A percentile compares a stretch with the other conserved stretches of the same genome.
These are phyloP conservation scores for Hippolais icterina DNA, from an alignment of 2,113 vertebrate species.

Conservation along the genomic window DNA sequence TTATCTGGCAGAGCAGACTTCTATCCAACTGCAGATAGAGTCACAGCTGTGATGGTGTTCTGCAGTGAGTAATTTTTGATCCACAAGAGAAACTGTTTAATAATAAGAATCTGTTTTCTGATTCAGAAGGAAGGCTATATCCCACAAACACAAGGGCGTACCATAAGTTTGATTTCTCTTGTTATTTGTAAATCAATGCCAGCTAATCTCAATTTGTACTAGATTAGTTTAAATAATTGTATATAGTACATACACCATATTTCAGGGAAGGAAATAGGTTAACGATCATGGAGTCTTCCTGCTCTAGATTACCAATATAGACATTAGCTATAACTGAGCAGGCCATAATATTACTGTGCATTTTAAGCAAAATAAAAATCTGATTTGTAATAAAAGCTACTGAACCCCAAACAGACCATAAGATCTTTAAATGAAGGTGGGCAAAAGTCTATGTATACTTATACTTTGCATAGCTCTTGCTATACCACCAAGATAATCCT, in stretches of 20 bases:
- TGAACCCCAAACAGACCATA: background rate
- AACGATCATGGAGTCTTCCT: background rate
- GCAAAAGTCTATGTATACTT: background rate
- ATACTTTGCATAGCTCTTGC: background rate
- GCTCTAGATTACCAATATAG: background rate
- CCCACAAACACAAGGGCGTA: background rate
- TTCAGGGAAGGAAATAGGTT: background rate
- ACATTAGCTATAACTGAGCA: background rate
- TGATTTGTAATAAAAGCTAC: background rate
- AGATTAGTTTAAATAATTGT: background rate
- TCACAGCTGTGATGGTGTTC: constrained; percentile 34
- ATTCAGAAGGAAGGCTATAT: background rate
- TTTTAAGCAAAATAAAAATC: background rate
- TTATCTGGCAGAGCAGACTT: constrained; percentile 41
- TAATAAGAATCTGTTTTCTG: background rate
- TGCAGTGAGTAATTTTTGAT: constrained; percentile 1
- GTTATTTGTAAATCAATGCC: background rate
- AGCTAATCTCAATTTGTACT: background rate
- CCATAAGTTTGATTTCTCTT: background rate
- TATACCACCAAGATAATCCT: background rate
- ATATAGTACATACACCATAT: background rate
- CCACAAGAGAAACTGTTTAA: background rate
- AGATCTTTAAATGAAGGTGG: background rate
- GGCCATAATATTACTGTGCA: background rate
- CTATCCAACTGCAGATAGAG: constrained; percentile 35